Percentiles rank a stretch among this genome's conserved stretches.
Evolutionary conservation across 23 tunicate genomes (phyloP).

Genomic region (Oikopleura albicans): DNA sequence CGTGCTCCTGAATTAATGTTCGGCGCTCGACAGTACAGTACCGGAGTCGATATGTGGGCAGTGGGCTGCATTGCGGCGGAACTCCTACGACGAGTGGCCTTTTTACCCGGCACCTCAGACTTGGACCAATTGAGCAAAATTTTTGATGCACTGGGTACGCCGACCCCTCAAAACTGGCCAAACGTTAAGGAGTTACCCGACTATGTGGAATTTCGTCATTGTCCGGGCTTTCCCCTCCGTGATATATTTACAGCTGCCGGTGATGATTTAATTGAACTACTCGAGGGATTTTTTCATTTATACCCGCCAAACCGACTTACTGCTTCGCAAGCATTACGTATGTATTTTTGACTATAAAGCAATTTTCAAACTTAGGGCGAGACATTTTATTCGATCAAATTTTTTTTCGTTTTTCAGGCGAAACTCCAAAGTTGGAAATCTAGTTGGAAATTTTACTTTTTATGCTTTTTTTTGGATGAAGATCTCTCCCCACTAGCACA

Average conservation of each 20-base stretch:
- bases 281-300: conserved; percentile 41
- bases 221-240: conserved; percentile 54
- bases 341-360: background rate
- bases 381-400: no score
- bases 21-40: conserved; percentile 36
- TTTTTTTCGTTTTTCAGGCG: no score
- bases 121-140: conserved; percentile 70
- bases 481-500: no score
- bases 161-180: conserved; percentile 70
- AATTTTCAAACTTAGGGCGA: no score
- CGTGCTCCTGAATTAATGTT: background rate
- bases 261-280: conserved; percentile 40
- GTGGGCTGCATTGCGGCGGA: conserved; percentile 85
- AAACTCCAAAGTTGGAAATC: no score
- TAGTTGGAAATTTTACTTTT: no score
- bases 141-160: conserved; percentile 79
- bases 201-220: conserved; percentile 38
- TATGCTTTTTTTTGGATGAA: background rate
- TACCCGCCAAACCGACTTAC: conserved; percentile 41
- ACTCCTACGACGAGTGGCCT: conserved; percentile 50
- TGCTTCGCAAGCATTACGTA: conserved; percentile 24
- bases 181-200: conserved; percentile 39
- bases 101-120: conserved; percentile 70
- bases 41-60: conserved; percentile 78
- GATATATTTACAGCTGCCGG: conserved; percentile 71